phyloP scores from a whole-genome alignment of 2,113 vertebrate genomes.

The Dasypus novemcinctus region DNA sequence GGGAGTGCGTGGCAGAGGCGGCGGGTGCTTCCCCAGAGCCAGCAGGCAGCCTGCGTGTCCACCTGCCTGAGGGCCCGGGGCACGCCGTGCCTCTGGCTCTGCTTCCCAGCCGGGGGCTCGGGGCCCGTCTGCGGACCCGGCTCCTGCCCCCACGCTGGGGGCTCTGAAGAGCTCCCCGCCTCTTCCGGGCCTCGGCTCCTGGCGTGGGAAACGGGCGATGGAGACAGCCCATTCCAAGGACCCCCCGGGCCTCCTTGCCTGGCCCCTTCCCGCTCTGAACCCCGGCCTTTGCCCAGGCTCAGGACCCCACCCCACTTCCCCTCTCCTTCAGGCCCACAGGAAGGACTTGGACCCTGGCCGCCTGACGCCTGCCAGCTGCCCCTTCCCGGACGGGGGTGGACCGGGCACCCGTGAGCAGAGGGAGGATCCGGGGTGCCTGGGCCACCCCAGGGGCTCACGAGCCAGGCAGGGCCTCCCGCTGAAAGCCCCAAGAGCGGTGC shows the following conservation, averaged over 20 bases:
- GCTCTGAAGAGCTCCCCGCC: background rate
- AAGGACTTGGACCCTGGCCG: background rate
- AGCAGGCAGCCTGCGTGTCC: rapidly evolving
- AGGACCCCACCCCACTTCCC: background rate
- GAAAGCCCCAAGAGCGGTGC: background rate
- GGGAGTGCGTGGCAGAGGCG: too few species aligned
- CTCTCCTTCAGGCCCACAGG: background rate
- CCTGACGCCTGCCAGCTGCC: background rate
- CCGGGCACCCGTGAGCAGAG: background rate
- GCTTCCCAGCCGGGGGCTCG: rapidly evolving
- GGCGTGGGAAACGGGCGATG: background rate
- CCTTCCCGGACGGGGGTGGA: background rate
- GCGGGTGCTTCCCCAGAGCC: background rate
- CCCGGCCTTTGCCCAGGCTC: too few species aligned
- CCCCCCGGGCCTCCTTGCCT: background rate
- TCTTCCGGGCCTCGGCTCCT: background rate
- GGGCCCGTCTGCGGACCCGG: background rate
- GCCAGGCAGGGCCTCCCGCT: background rate
- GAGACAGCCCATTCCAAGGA: background rate
- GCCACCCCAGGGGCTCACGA: too few species aligned
- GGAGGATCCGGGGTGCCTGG: background rate
- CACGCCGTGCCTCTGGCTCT: too few species aligned
- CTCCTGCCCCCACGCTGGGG: background rate
- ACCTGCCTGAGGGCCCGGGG: background rate
- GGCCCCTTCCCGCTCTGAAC: background rate